Evolutionary conservation across 2,113 vertebrate genomes (phyloP), one percentile per base, ranked within the genome.

Genomic region (Hippocampus mohnikei): DNA sequence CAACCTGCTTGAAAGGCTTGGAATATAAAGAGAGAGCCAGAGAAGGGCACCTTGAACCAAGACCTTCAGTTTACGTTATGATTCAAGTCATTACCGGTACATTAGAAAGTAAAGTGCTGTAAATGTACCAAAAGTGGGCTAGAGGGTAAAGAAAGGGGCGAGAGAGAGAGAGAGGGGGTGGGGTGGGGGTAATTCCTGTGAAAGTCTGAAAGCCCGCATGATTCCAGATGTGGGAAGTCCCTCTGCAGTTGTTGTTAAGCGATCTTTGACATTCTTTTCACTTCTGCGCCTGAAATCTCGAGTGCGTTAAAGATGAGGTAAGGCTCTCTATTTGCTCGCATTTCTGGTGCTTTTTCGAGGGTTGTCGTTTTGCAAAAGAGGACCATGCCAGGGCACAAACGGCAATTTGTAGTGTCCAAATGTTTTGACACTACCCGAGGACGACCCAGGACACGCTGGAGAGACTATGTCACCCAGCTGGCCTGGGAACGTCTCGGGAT

Each of bases 151-250:
- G 1, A n/a, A 2, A n/a, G 7, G 9, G 21, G 21, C n/a, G 13
- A 59, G 25, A 33, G 5, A 60, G 58, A 27, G 64, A 61, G 62
- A 67, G 70, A 46, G 75, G 42, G 56, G 63, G 59, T 58, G 67
- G 29, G 66, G 33, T 44, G 44, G 48, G 27, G 72, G 33, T 33
- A 37, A 37, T 37, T 37, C 33, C 33, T 6, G 33, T 37, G 33
- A 37, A 37, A 27, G 27, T 2, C 27, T n/a, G 69, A 48, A 46
- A 29, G 84, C 81, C 82, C 73, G 80, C 80, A 87, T 84, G 56
- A 67, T 73, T 87, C 79, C 61, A 50, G 76, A 74, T 76, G 69
- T 37, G 74, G 78, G 75, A 75, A 70, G 71, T 23, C 53, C 61
- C 63, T 81, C 67, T 73, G 23, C 73, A 69, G 73, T 78, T 81